Evolutionary conservation across 2,797 vertebrate species (phyloP).

Genomic region (Pagetopsis macropterus): DNA sequence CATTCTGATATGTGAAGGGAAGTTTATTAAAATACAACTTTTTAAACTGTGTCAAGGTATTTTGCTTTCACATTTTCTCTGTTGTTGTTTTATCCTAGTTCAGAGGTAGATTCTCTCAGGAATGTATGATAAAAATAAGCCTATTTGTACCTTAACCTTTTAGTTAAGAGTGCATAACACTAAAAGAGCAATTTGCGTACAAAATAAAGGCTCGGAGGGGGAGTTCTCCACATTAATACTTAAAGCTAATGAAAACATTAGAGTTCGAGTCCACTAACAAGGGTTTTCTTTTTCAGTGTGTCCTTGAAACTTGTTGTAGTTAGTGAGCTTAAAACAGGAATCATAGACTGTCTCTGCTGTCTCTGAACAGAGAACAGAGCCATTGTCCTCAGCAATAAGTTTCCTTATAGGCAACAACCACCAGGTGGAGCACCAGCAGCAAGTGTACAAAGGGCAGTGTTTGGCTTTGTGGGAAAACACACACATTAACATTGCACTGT

Average conservation of each 20-base stretch:
- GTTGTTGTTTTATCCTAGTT: slow-evolving; percentile 4
- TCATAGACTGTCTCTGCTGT: slow-evolving; percentile 20
- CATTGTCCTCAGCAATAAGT: slow-evolving; percentile 10
- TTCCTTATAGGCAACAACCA: slow-evolving; percentile 44
- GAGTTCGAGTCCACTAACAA: slow-evolving; percentile 39
- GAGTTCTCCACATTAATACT: slow-evolving; percentile 29
- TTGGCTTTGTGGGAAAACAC: neutral
- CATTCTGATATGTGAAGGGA: neutral
- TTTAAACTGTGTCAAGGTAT: neutral
- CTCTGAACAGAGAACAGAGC: slow-evolving; percentile 21
- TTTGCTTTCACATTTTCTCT: neutral
- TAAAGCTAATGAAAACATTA: slow-evolving; percentile 60
- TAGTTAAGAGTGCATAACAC: slow-evolving; percentile 36
- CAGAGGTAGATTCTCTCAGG: slow-evolving; percentile 1
- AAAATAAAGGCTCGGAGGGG: slow-evolving; percentile 38
- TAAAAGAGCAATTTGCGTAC: slow-evolving; percentile 47
- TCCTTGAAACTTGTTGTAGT: slow-evolving; percentile 37
- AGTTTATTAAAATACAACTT: neutral
- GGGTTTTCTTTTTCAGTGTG: slow-evolving; percentile 20
- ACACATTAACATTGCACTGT: slow-evolving; percentile 9
- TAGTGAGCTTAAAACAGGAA: slow-evolving; percentile 30
- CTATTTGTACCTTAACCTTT: slow-evolving; percentile 24
- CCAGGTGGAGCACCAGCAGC: slow-evolving; percentile 68
- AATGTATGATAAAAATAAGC: slow-evolving; percentile 17
- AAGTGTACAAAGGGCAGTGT: slow-evolving; percentile 17